Evolutionary conservation across 2,113 vertebrate genomes (phyloP), one percentile per base, ranked within the genome.

Genomic region (Butorides virescens): DNA sequence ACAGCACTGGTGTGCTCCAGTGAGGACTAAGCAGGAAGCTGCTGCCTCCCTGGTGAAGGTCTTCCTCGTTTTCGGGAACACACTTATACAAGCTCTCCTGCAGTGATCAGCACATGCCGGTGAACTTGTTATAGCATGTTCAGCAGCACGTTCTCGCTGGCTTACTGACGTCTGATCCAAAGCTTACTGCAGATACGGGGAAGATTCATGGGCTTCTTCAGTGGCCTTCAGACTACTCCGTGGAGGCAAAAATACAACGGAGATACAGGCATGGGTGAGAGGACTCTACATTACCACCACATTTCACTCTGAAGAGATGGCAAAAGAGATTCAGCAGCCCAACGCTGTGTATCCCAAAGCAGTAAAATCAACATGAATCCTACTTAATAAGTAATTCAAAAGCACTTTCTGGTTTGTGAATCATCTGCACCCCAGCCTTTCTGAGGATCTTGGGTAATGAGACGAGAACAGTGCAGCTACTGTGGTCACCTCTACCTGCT

Each of bases 401-500:
- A 96, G 67, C 42, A 50, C 47, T 75, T 77, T 93, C 78, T 92
- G 59, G 56, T 77, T 86, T 90, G 56, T 93, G 82, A 90, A 80
- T 90, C 72, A 82, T 80, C 93, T 84, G 61, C 49, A 89, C 72
- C 79, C 11, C 36, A 92, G 68, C 39, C 37, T 89, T 95, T 74
- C 72, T 65, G 89, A 92, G 86, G 46, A 61, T 68, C 58, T 50
- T 75, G 27, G 65, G 53, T 85, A 93, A 87, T 65, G 62, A 80
- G 62, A 90, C 0, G 1, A 88, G 70, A 86, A 70, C 34, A 56
- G 73, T 32, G 46, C 70, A 47, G 49, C 22, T 85, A 90, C 80
- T 76, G 49, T 56, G 63, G 70, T 85, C 30, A 56, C 34, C 56
- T 47, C 65, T 87, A 85, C 66, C 53, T 67, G 61, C 56, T 65